These are phyloP conservation scores for Maccullochella peelii DNA, from an alignment of 2,113 vertebrate genomes.

Conservation along the genomic window DNA sequence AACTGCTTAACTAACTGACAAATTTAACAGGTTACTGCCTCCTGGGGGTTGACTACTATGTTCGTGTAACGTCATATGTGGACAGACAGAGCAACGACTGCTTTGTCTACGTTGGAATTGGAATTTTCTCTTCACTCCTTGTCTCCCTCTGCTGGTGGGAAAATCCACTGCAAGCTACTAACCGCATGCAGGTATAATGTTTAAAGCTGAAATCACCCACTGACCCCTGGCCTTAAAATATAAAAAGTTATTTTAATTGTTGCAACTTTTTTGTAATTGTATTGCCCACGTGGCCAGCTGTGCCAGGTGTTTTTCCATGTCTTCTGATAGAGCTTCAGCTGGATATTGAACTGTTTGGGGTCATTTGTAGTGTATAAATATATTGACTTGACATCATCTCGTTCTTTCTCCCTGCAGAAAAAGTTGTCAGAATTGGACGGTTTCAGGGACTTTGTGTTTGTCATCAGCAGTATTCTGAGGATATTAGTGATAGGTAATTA, in stretches of 20 bases:
- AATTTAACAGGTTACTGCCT: slow-evolving; percentile 78
- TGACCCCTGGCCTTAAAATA: background rate
- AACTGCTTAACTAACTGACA: background rate
- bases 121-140: slow-evolving; percentile 78
- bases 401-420: slow-evolving; percentile 47
- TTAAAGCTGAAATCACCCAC: background rate
- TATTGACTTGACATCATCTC: background rate
- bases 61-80: slow-evolving; percentile 68
- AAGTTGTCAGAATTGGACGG: slow-evolving; percentile 74
- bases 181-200: slow-evolving; percentile 65
- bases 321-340: background rate
- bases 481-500: slow-evolving; percentile 77
- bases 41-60: slow-evolving; percentile 78
- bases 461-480: slow-evolving; percentile 82
- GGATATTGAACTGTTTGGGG: background rate
- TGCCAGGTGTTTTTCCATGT: background rate
- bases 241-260: background rate
- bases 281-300: background rate
- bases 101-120: slow-evolving; percentile 77
- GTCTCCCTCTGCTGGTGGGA: slow-evolving; percentile 87
- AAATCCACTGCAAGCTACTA: slow-evolving; percentile 83
- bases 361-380: background rate
- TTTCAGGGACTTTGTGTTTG: slow-evolving; percentile 81
- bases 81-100: background rate
- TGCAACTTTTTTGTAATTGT: background rate